phyloP scores from a whole-genome alignment of 2,797 vertebrate species.

The Molossus molossus region DNA sequence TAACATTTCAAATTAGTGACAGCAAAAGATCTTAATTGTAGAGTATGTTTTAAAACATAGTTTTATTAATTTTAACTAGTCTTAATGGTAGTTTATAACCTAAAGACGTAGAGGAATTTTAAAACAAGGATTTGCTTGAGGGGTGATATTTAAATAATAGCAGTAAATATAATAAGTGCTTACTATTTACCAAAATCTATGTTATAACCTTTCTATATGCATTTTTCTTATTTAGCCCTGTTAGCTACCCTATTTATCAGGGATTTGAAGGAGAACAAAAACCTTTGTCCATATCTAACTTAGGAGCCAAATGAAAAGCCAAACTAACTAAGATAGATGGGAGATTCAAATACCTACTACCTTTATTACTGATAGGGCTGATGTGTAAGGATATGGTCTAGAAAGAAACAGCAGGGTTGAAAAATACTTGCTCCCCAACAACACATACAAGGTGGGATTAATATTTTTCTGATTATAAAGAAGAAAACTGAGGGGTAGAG shows the following conservation, averaged over 20 bases:
- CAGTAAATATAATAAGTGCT: constrained; percentile 11
- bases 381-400: not conserved
- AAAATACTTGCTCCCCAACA: not conserved
- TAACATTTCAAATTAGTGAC: constrained; percentile 70
- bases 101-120: constrained; percentile 62
- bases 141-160: constrained; percentile 64
- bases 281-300: not conserved
- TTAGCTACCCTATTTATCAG: not conserved
- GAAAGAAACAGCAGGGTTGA: not conserved
- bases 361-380: not conserved
- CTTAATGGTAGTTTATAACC: constrained; percentile 45
- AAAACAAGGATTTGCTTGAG: constrained; percentile 4
- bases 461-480: not conserved
- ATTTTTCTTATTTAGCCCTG: constrained; percentile 47
- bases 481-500: not conserved
- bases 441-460: not conserved
- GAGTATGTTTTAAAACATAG: not conserved
- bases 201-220: not conserved
- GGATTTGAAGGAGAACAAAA: not conserved
- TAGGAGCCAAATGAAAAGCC: constrained; percentile 9
- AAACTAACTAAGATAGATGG: not conserved
- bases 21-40: constrained; percentile 69
- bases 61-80: constrained; percentile 57
- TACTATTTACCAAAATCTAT: constrained; percentile 58
- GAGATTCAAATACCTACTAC: not conserved